phyloP scores from a whole-genome alignment of 2,888 invertebrate species.

The Neoaliturus tenellus region DNA sequence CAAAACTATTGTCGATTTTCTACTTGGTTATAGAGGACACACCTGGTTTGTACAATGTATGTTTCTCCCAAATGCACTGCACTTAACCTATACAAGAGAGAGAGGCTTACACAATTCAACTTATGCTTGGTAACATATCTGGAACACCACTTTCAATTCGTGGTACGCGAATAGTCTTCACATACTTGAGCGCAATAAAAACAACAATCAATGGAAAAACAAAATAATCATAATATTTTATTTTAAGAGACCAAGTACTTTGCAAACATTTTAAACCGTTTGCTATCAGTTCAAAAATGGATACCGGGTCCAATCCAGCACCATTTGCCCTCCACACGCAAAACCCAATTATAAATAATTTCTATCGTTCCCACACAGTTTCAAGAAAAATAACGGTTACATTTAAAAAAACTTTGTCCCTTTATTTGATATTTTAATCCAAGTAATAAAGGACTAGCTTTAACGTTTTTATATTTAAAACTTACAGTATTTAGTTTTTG shows the following conservation, averaged over 20 bases:
- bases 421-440: too few species aligned
- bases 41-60: too few species aligned
- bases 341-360: conserved; percentile 38
- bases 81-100: neutral
- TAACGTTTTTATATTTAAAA: too few species aligned
- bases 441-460: too few species aligned
- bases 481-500: too few species aligned
- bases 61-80: conserved; percentile 3
- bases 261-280: conserved; percentile 17
- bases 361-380: too few species aligned
- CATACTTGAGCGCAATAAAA: neutral
- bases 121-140: conserved; percentile 28
- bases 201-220: neutral
- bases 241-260: neutral
- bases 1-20: too few species aligned
- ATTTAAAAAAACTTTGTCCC: too few species aligned
- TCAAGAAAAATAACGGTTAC: too few species aligned
- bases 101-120: neutral
- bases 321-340: conserved; percentile 15
- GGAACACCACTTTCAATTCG: conserved; percentile 9
- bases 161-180: neutral
- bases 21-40: too few species aligned
- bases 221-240: neutral
- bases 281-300: conserved; percentile 13
- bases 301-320: neutral